Evolutionary conservation across 2,888 invertebrate genomes (phyloP).

Genomic region (Brachypalpus laphriformis): DNA sequence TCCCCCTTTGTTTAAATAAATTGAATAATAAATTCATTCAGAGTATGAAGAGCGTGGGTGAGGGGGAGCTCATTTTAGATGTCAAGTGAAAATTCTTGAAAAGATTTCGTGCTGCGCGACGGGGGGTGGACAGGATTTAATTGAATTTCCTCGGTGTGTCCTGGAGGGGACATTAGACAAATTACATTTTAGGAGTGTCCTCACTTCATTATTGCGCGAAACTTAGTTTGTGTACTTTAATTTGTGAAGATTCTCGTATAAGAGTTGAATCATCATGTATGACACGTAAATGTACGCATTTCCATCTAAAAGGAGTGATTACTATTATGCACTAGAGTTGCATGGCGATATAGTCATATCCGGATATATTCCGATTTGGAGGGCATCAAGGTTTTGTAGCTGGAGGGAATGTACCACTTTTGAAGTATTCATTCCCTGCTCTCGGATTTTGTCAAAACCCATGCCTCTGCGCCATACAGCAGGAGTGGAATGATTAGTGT

Average conservation of each 20-base stretch:
- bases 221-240: constrained; percentile 19
- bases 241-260: constrained; percentile 6
- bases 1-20: constrained; percentile 38
- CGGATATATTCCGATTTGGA: no score
- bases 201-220: constrained; percentile 22
- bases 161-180: constrained; percentile 36
- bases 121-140: constrained; percentile 2
- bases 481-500: no score
- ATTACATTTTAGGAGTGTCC: constrained; percentile 31
- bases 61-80: constrained; percentile 3
- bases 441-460: no score
- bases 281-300: background rate
- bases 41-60: background rate
- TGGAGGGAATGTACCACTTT: no score
- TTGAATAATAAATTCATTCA: constrained; percentile 55
- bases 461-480: no score
- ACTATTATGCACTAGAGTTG: no score
- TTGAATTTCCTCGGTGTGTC: constrained; percentile 23
- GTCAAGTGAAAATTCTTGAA: constrained; percentile 38
- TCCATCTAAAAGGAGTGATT: no score
- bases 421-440: no score
- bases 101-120: background rate
- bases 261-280: background rate
- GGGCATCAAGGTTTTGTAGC: no score
- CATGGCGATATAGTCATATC: no score